Evolutionary conservation across 2,797 vertebrate species (phyloP).

Genomic region (Oryzias dopingdopingensis): DNA sequence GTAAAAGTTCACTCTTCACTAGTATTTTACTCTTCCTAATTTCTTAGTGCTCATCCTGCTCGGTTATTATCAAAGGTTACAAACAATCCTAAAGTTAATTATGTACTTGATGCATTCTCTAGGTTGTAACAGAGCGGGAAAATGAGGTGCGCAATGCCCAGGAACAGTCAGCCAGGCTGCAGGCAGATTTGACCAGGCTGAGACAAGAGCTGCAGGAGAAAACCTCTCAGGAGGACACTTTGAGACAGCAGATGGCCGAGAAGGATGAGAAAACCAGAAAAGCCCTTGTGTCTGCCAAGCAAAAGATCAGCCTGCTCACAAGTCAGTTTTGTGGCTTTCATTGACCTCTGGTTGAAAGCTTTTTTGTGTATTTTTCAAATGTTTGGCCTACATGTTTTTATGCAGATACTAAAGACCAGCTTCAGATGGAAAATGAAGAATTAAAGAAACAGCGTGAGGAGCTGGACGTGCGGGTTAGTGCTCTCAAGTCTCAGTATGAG

Average conservation of each 20-base stretch:
- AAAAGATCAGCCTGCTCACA: constrained; percentile 88
- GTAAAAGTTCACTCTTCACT: constrained; percentile 59
- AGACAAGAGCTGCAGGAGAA: constrained; percentile 92
- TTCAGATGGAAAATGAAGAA: constrained; percentile 91
- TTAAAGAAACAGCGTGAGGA: constrained; percentile 94
- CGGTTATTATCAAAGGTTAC: not conserved
- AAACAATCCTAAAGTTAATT: not conserved
- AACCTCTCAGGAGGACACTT: constrained; percentile 83
- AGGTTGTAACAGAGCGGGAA: constrained; percentile 88
- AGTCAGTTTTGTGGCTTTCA: constrained; percentile 61
- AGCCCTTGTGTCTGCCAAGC: constrained; percentile 86
- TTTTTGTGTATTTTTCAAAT: not conserved
- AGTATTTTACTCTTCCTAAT: not conserved
- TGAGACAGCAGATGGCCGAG: constrained; percentile 89
- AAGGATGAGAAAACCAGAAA: constrained; percentile 97
- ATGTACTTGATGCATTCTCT: not conserved
- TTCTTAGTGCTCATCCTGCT: not conserved
- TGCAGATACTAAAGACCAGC: constrained; percentile 85
- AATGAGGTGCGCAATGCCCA: constrained; percentile 81
- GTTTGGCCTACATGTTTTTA: not conserved
- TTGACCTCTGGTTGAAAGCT: not conserved
- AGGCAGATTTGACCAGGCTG: constrained; percentile 83
- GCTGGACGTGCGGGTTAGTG: constrained; percentile 90
- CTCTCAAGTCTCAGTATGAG: constrained; percentile 96
- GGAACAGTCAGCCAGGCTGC: constrained; percentile 84